Conservation (phyloP, 2,797 vertebrate genomes). For the Podarcis siculus region DNA sequence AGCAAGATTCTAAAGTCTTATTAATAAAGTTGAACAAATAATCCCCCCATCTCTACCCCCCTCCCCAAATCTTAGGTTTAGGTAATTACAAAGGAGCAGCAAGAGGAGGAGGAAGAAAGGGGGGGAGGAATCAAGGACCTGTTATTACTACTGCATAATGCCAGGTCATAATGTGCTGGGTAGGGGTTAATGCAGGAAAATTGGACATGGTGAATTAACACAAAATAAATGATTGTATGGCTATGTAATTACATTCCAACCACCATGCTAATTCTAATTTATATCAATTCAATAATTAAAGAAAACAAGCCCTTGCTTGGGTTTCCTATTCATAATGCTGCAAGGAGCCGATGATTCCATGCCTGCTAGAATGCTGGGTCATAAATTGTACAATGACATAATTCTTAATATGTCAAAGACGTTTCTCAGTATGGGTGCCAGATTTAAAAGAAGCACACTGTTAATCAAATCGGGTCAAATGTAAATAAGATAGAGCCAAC, state of each 20-base stretch:
- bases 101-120: background rate
- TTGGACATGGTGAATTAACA: conserved; percentile 75
- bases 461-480: conserved; percentile 53
- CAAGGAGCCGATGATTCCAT: conserved; percentile 54
- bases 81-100: conserved; percentile 69
- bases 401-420: conserved; percentile 58
- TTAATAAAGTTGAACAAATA: conserved; percentile 71
- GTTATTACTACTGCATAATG: conserved; percentile 72
- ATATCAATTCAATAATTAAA: conserved; percentile 78
- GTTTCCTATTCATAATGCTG: conserved; percentile 61
- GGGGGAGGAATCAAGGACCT: conserved; percentile 68
- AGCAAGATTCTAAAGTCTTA: conserved; percentile 58
- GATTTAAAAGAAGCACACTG: conserved; percentile 55
- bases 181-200: conserved; percentile 76
- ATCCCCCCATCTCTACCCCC: conserved; percentile 29
- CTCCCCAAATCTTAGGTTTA: conserved; percentile 57
- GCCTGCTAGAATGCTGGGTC: conserved; percentile 38
- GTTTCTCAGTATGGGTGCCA: conserved; percentile 35
- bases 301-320: conserved; percentile 68
- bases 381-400: conserved; percentile 66
- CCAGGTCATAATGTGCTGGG: conserved; percentile 68
- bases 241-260: conserved; percentile 72
- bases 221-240: conserved; percentile 73
- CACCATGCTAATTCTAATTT: conserved; percentile 76
- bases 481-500: conserved; percentile 43